phyloP scores from a whole-genome alignment of 2,113 vertebrate genomes.

The Anolis sagrei region DNA sequence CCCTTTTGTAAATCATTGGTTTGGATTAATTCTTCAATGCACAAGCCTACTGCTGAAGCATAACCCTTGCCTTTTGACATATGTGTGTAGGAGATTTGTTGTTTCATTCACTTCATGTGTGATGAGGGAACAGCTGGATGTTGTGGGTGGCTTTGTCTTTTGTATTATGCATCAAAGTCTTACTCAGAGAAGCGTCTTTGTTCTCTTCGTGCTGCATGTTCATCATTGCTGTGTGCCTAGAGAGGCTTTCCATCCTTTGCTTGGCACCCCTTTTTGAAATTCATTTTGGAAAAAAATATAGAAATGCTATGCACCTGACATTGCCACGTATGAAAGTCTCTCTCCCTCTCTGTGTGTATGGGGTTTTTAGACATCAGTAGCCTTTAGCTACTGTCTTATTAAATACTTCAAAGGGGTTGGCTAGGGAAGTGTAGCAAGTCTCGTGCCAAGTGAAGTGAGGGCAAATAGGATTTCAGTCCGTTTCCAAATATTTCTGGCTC shows the following conservation, averaged over 20 bases:
- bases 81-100: not conserved
- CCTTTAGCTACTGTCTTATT: not conserved
- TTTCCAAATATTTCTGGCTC: conserved; percentile 26
- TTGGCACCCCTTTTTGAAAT: not conserved
- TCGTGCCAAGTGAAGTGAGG: conserved; percentile 12
- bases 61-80: conserved; percentile 9
- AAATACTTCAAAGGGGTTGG: conserved; percentile 7
- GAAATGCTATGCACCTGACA: not conserved
- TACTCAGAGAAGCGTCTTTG: conserved; percentile 18
- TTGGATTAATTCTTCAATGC: conserved; percentile 10
- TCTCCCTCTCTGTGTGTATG: not conserved
- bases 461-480: conserved; percentile 23
- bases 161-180: conserved; percentile 9
- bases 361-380: not conserved
- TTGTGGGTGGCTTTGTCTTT: conserved; percentile 14
- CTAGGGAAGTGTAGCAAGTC: not conserved
- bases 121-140: conserved; percentile 12
- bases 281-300: not conserved
- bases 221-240: not conserved
- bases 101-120: conserved; percentile 3
- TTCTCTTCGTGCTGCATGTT: conserved; percentile 3
- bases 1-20: not conserved
- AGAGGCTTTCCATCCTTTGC: not conserved
- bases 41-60: not conserved
- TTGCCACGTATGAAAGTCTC: not conserved